Evolutionary conservation across 2,797 vertebrate species (phyloP), one percentile per base, ranked within the genome.

Genomic region (Periophthalmus magnuspinnatus): DNA sequence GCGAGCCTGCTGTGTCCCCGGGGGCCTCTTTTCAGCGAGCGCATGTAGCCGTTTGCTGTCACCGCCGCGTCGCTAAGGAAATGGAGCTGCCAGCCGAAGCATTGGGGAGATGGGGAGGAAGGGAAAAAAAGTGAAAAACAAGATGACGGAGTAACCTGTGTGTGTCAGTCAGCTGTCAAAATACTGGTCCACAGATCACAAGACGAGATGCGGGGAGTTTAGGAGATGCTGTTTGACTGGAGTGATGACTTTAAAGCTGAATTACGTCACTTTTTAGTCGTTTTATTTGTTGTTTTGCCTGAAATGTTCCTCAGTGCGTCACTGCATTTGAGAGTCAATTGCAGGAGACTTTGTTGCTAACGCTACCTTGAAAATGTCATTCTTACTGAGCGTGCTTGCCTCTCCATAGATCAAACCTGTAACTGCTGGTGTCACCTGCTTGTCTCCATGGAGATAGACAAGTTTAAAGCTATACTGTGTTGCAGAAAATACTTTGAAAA

Each of bases 131-230:
- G n/a, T n/a, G n/a, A 28, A 65, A 55, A 72, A 34, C 52, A 63
- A 70, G 67, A 21, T 34, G 67, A 71, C 71, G 80, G 74, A 71
- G 45, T 48, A 76, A 60, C 69, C 66, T 71, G 71, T 58, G 48
- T 55, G 48, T 54, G 80, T 76, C 70, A 80, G 58, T 85, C 71
- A 74, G 69, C 3, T 73, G 77, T 83, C 78, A 78, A 72, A 77
- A 71, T 55, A 68, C 67, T 22, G 62, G 33, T 65, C 48, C 8
- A 2, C 32, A 58, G 61, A 81, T 79, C 66, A 69, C 63, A 65
- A 60, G 65, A 28, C 21, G 38, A 59, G 36, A 3, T 14, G 38
- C 41, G 62, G 56, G 9, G 57, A 59, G 5, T 34, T 60, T 60
- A 19, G 11, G 17, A 60, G 7, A 5, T 22, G n/a, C 5, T 38